These are phyloP conservation scores for Tribolium freemani DNA, from an alignment of 2,888 invertebrate genomes.

Conservation along the genomic window DNA sequence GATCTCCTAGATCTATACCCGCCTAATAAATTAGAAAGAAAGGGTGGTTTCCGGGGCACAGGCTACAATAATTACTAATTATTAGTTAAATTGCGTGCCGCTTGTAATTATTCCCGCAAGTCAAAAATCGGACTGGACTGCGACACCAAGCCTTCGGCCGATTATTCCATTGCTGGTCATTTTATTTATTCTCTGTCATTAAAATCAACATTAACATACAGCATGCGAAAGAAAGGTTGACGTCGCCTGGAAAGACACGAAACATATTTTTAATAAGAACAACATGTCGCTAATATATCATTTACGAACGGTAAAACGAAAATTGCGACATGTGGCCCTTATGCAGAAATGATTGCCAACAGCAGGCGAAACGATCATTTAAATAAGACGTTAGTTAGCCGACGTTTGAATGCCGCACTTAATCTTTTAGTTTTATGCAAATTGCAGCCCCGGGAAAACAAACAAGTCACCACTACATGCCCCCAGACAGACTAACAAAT, in stretches of 20 bases:
- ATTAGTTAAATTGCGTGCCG: slow-evolving; percentile 66
- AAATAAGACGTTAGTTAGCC: neutral
- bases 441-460: neutral
- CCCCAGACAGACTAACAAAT: too few species aligned
- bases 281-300: neutral
- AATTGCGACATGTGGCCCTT: neutral
- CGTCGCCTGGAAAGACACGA: neutral
- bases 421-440: neutral
- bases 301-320: neutral
- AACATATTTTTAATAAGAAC: slow-evolving; percentile 21
- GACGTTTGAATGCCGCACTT: neutral
- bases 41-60: slow-evolving; percentile 50
- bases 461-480: neutral
- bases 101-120: slow-evolving; percentile 62
- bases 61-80: slow-evolving; percentile 62
- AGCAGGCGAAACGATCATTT: neutral
- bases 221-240: slow-evolving; percentile 9
- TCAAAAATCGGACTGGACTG: slow-evolving; percentile 59
- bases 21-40: slow-evolving; percentile 54
- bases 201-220: slow-evolving; percentile 38
- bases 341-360: neutral
- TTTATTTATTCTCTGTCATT: slow-evolving; percentile 46
- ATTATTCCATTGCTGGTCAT: slow-evolving; percentile 51
- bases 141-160: slow-evolving; percentile 50
- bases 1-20: slow-evolving; percentile 38